A percentile compares a stretch with the other conserved stretches of the same genome.
phyloP scores from a whole-genome alignment of 2,888 invertebrate species.

The Apoda limacodes region DNA sequence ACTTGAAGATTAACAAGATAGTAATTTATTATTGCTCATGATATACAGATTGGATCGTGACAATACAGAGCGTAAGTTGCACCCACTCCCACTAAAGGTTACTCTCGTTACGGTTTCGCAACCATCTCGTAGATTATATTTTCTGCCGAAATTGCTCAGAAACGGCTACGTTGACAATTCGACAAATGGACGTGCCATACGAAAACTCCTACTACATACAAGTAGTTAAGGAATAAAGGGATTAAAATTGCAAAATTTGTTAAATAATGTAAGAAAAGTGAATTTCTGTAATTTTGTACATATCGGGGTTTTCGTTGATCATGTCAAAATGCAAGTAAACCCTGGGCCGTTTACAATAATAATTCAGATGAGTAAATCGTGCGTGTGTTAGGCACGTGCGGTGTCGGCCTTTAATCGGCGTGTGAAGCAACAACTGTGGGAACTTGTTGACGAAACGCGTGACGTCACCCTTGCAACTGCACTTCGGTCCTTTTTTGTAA shows the following conservation, averaged over 20 bases:
- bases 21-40: constrained; percentile 49
- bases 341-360: no score
- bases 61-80: constrained; percentile 52
- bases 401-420: constrained; percentile 23
- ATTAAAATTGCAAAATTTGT: no score
- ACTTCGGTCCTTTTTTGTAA: constrained; percentile 50
- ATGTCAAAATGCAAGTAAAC: no score
- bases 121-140: no score
- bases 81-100: constrained; percentile 61
- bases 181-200: no score
- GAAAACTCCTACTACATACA: no score
- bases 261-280: no score
- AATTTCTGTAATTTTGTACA: no score
- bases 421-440: constrained; percentile 42
- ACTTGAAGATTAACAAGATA: constrained; percentile 41
- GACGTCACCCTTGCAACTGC: constrained; percentile 41
- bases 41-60: constrained; percentile 52
- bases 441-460: constrained; percentile 46
- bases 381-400: constrained; percentile 29
- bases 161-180: no score
- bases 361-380: no score
- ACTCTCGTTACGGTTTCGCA: constrained; percentile 62
- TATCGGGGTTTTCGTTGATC: no score
- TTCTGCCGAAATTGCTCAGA: neutral
- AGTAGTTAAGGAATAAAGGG: no score